phyloP scores from a whole-genome alignment of 2,797 vertebrate species.

The Smutsia temminckii region DNA sequence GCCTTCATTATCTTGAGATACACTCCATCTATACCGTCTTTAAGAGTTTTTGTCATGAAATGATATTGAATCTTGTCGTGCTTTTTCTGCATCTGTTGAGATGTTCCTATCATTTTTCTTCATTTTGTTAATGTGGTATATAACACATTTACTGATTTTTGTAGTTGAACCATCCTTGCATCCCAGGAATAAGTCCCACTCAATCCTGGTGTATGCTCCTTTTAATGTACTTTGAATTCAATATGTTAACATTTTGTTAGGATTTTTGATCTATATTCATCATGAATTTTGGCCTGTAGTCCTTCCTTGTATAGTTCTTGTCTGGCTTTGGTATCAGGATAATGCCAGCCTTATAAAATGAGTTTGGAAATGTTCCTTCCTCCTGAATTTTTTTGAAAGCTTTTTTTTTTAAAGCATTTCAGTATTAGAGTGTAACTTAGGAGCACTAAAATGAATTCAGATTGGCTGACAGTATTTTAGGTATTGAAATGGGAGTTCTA shows the following conservation, averaged over 20 bases:
- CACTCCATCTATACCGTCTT: not conserved
- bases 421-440: not conserved
- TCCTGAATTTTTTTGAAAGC: not conserved
- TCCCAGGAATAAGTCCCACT: not conserved
- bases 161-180: not conserved
- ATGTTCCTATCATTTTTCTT: not conserved
- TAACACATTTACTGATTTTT: not conserved
- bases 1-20: not conserved
- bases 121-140: not conserved
- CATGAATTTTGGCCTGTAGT: not conserved
- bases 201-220: not conserved
- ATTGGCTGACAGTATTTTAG: conserved; percentile 30
- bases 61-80: not conserved
- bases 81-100: not conserved
- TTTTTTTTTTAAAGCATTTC: not conserved
- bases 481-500: conserved; percentile 7
- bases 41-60: not conserved
- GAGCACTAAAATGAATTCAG: conserved; percentile 11
- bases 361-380: not conserved
- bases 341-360: not conserved
- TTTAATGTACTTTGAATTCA: not conserved
- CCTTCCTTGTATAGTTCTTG: not conserved
- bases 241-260: not conserved
- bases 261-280: not conserved
- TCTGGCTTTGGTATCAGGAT: not conserved